These are phyloP conservation scores for Psilopogon haemacephalus DNA, from an alignment of 2,113 vertebrate genomes.

Conservation along the genomic window DNA sequence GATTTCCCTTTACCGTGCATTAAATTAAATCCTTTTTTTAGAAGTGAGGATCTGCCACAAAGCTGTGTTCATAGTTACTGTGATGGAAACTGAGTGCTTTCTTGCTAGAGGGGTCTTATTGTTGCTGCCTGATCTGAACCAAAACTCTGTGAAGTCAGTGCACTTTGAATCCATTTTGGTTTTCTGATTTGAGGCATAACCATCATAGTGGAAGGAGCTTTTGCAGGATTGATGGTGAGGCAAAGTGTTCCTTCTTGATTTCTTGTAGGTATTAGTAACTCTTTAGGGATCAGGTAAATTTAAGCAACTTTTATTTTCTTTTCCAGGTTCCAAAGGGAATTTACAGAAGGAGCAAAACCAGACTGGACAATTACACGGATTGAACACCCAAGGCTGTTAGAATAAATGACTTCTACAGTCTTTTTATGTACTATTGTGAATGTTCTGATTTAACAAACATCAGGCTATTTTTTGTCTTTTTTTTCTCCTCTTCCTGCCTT, in stretches of 20 bases:
- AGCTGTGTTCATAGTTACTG: background rate
- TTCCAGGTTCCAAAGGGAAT: slow-evolving; percentile 92
- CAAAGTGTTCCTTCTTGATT: background rate
- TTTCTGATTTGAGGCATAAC: background rate
- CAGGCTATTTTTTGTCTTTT: background rate
- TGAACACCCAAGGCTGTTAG: slow-evolving; percentile 89
- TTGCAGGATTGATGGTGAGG: background rate
- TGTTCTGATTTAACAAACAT: slow-evolving; percentile 39
- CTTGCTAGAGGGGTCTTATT: background rate
- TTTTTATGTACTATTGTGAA: slow-evolving; percentile 25
- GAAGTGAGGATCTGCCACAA: background rate
- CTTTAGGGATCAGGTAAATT: background rate
- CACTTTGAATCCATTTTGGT: background rate
- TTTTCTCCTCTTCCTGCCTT: background rate
- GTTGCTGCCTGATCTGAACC: background rate
- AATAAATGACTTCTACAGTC: slow-evolving; percentile 71
- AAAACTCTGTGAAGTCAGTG: background rate
- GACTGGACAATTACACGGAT: slow-evolving; percentile 93
- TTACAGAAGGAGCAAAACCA: slow-evolving; percentile 89
- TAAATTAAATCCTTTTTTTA: background rate
- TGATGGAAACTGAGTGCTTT: background rate
- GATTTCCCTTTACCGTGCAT: background rate
- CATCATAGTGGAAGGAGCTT: background rate
- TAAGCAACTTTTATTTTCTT: background rate
- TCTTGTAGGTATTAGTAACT: background rate